Percentiles rank a stretch among this genome's conserved stretches.
Conservation (phyloP, 2,113 vertebrate species). For the Pachyramphus minor region DNA sequence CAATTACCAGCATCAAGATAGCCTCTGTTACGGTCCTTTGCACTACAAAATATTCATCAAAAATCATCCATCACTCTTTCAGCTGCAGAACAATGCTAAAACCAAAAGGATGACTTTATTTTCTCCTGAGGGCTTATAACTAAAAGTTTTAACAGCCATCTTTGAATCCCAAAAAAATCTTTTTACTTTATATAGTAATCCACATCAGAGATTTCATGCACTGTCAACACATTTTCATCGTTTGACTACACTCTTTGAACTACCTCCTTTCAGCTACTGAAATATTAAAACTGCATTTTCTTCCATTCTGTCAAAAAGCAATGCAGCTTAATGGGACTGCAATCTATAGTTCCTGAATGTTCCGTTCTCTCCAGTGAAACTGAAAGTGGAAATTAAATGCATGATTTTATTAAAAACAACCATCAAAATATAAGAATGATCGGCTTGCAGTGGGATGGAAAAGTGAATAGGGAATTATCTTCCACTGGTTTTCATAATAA, state of each 20-base stretch:
- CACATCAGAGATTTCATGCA: constrained; percentile 39
- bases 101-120: background rate
- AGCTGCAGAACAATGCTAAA: background rate
- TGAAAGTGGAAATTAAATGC: background rate
- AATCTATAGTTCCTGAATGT: background rate
- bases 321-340: background rate
- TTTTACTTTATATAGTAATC: constrained; percentile 6
- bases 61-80: background rate
- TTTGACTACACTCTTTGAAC: constrained; percentile 44
- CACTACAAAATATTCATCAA: background rate
- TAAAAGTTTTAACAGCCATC: background rate
- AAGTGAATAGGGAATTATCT: background rate
- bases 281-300: constrained; percentile 31
- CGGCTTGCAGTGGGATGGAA: background rate
- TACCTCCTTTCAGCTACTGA: background rate
- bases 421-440: background rate
- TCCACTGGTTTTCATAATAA: background rate
- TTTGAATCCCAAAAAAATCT: background rate
- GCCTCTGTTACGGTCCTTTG: background rate
- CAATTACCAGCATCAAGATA: background rate
- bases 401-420: background rate
- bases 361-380: background rate
- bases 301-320: constrained; percentile 2
- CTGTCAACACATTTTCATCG: constrained; percentile 35
- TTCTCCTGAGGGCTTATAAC: background rate